Base-by-base conservation (phyloP, 2,888 invertebrate genomes). In the Tetranychus piercei region DNA sequence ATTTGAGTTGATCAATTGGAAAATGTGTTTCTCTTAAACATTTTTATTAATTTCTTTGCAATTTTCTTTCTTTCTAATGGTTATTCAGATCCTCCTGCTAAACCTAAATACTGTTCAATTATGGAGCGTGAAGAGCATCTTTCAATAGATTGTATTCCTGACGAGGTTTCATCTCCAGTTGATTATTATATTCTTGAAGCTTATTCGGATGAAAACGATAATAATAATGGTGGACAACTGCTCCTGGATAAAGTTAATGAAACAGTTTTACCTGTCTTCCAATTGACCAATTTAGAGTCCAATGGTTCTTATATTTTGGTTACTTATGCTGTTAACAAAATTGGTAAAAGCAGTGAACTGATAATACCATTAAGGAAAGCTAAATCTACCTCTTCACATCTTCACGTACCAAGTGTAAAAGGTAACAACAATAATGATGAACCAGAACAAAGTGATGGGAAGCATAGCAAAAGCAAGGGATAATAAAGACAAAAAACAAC, bases 261-360 rank as follows among this genome's bases (percentile, higher is more conserved):
- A 23, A 20, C 20, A 23, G 20, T 20, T 23, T 69, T 23, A 69
- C 69, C 69, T 20, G 20, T 69, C 20, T 74, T 74, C 65, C 34
- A 6, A n/a, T 34, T 72, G 6, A n/a, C 11, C 44, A 71, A 65
- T 20, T 23, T 74, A 18, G 18, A 55, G 6, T 20, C 74, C 11
- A 44, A 66, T 23, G 71, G 64, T 64, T 64, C 45, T 1, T 74
- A 44, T 34, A 4, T 71, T 7, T 23, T 64, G 18, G 65, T 74
- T 6, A 64, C 71, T 11, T 74, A 74, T 74, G 15, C 74, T 44
- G 23, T 69, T 20, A 74, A 74, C 71, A n/a, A 20, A n/a, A 71
- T 34, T 11, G 74, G 74, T 8, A 44, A 64, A 23, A 74, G 74
- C 64, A 15, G 11, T 23, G 69, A 69, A 11, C 34, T 69, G 20